Percentiles rank a stretch among this genome's conserved stretches.
These are phyloP conservation scores for Aphelinus atriplicis DNA, from an alignment of 1,140 invertebrate species.

Conservation along the genomic window DNA sequence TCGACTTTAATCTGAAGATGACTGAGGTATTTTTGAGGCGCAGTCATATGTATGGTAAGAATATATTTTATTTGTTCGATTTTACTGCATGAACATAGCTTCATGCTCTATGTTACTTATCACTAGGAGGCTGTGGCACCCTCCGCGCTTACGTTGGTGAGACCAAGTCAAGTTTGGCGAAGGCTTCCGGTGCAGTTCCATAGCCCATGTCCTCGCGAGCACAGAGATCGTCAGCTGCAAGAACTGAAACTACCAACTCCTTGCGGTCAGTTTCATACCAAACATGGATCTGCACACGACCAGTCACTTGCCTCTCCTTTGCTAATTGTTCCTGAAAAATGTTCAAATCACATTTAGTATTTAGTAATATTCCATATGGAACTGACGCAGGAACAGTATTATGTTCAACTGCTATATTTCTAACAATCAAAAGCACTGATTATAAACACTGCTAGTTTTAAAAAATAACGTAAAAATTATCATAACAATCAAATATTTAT, in stretches of 20 bases:
- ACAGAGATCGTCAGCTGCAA: conserved; percentile 85
- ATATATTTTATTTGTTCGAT: conserved; percentile 36
- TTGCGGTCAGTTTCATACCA: conserved; percentile 85
- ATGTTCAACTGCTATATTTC: background rate
- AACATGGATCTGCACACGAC: conserved; percentile 84
- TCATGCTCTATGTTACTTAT: conserved; percentile 5
- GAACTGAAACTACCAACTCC: conserved; percentile 83
- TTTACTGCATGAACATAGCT: background rate
- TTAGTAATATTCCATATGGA: too few relatives aligned
- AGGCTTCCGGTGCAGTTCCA: conserved; percentile 81
- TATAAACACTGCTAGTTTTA: too few relatives aligned
- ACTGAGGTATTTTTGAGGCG: background rate
- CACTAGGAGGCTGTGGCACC: too few relatives aligned
- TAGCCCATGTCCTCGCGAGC: conserved; percentile 79
- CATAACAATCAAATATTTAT: too few relatives aligned
- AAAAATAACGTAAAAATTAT: too few relatives aligned
- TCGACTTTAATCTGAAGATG: too few relatives aligned
- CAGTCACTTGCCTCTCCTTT: conserved; percentile 77
- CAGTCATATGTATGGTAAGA: too few relatives aligned
- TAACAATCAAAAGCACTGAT: background rate
- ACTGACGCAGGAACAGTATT: background rate
- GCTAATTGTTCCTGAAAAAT: conserved; percentile 75
- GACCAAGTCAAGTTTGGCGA: conserved; percentile 80
- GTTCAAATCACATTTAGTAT: too few relatives aligned
- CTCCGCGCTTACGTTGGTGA: conserved; percentile 76